phyloP scores from a whole-genome alignment of 2,888 invertebrate genomes.

The Agriopis leucophaearia region DNA sequence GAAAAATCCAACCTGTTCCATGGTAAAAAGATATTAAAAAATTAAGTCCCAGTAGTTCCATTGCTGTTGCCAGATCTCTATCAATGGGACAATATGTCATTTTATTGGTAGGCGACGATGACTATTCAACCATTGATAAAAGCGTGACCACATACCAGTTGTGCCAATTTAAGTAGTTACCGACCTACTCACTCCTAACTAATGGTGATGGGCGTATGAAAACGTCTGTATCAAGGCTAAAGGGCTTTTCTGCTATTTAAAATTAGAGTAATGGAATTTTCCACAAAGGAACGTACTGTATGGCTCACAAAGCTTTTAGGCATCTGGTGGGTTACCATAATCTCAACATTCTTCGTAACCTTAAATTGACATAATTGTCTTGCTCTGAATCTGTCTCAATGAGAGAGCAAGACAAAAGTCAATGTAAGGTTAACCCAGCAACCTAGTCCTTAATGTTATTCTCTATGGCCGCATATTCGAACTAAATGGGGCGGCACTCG shows the following conservation, averaged over 20 bases:
- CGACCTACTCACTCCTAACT: constrained; percentile 43
- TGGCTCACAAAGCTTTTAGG: not conserved
- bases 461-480: not conserved
- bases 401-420: no score
- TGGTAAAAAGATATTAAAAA: no score
- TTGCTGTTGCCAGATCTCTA: no score
- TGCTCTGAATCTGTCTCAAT: no score
- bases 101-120: constrained; percentile 37
- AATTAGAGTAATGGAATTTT: not conserved
- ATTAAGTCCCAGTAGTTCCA: no score
- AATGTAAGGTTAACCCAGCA: no score
- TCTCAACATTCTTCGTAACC: no score
- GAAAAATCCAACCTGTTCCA: no score
- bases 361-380: no score
- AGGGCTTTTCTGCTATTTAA: constrained; percentile 7
- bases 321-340: no score
- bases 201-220: constrained; percentile 54
- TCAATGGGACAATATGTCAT: constrained; percentile 20
- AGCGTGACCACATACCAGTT: constrained; percentile 60
- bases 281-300: no score
- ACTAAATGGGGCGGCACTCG: not conserved
- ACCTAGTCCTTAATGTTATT: not conserved
- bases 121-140: constrained; percentile 58
- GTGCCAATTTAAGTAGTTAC: constrained; percentile 55
- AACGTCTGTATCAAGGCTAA: constrained; percentile 33